Evolutionary conservation across 2,888 invertebrate species (phyloP).

Genomic region (Ashinkailepas kermadecensis): DNA sequence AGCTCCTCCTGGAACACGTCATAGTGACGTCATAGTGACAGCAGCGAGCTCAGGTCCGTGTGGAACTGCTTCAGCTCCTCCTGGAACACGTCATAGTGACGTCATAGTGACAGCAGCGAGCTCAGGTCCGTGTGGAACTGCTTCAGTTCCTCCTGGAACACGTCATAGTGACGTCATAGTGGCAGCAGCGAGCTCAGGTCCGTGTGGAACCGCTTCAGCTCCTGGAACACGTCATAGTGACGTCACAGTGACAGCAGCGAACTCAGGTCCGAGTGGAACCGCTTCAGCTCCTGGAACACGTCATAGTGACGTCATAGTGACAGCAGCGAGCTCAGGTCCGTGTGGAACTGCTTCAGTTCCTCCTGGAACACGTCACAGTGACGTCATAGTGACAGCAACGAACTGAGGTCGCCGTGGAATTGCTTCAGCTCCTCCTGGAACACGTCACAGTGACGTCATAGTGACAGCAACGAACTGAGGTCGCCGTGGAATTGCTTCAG

Average conservation of each 20-base stretch:
- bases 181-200: conserved; percentile 73
- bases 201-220: conserved; percentile 66
- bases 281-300: conserved; percentile 41
- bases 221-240: conserved; percentile 15
- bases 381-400: conserved; percentile 54
- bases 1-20: conserved; percentile 48
- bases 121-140: conserved; percentile 75
- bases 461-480: conserved; percentile 69
- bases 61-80: conserved; percentile 72
- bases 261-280: conserved; percentile 71
- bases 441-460: background rate
- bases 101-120: conserved; percentile 56
- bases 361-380: conserved; percentile 25
- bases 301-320: too few species aligned
- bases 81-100: background rate
- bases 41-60: conserved; percentile 63
- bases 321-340: conserved; percentile 66
- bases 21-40: conserved; percentile 48
- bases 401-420: conserved; percentile 69
- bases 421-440: conserved; percentile 57
- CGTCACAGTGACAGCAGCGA: conserved; percentile 56
- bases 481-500: conserved; percentile 68
- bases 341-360: conserved; percentile 72
- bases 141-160: conserved; percentile 51
- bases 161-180: background rate